Percentiles rank a stretch among this genome's conserved stretches.
These are phyloP conservation scores for Pemphigus obesinymphae DNA, from an alignment of 1,140 invertebrate genomes.

Conservation along the genomic window DNA sequence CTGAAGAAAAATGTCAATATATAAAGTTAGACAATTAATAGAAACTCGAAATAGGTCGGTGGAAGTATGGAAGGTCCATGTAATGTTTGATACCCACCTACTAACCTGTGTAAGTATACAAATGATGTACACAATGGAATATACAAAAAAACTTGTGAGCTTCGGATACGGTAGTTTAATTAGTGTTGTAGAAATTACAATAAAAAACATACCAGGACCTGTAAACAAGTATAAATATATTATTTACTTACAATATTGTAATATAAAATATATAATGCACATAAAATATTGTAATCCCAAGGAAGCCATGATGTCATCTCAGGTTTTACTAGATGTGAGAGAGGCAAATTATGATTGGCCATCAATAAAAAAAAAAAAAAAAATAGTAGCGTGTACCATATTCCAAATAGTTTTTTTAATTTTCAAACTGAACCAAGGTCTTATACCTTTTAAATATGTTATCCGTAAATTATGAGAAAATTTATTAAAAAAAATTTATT, in stretches of 20 bases:
- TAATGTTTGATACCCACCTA: neutral
- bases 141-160: neutral
- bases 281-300: neutral
- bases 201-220: constrained; percentile 27
- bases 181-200: neutral
- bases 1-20: neutral
- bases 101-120: constrained; percentile 32
- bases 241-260: neutral
- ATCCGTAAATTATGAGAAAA: no score
- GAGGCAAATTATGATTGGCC: neutral
- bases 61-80: no score
- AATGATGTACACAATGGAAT: neutral
- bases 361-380: neutral
- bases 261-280: no score
- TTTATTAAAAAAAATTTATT: no score
- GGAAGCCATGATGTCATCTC: no score
- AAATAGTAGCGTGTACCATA: no score
- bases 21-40: no score
- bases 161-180: neutral
- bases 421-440: no score
- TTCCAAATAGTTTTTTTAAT: no score
- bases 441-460: no score
- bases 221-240: neutral
- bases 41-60: no score
- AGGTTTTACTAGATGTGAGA: no score